Base-by-base conservation (phyloP, 1,140 invertebrate genomes). In the Ostrea denselamellosa region DNA sequence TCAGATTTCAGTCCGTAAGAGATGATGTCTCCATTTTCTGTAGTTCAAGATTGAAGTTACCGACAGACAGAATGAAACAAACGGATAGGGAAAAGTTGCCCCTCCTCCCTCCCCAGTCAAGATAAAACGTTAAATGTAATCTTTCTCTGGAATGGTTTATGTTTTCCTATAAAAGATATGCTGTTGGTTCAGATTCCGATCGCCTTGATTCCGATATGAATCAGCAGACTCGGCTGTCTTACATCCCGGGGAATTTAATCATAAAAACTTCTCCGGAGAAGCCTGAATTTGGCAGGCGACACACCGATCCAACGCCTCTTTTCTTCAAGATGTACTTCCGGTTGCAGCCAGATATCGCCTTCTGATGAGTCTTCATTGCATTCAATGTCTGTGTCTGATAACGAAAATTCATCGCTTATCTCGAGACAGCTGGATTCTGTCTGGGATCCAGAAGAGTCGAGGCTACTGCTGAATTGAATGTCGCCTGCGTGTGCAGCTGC, bases 231-330 rank as follows among this genome's bases (percentile, higher is more conserved):
- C 56, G 5, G 19, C 17, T 62, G 56, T 1, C 19, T 62, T 19
- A 62, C 56, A 19, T 62, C 56, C 5, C 56, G 14, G 14, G 56
- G 5, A 34, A 22, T 77, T n/a, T 28, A 77, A 25, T 77, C 68
- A 34, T 77, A 77, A 77, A 77, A 77, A 9, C 68, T 28, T 28
- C 28, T 77, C 12, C 68, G 22, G 28, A 77, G 68, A 14, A 77
- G 25, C 28, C 68, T 77, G 25, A 28, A 77, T 25, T 77, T 77
- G 9, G 68, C 68, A 34, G 68, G 68, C 28, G 68, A 77, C 68
- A 77, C 68, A 22, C 68, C 68, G 2, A 77, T 34, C 68, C 68
- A 77, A n/a, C 56, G 56, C 22, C 68, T 77, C 14, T 25, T 77
- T 14, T 77, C 28, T 77, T 14, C 34, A 44, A 2, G 34, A 44